phyloP scores from a whole-genome alignment of 1,140 invertebrate species.

The Lutraria rhynchaena region DNA sequence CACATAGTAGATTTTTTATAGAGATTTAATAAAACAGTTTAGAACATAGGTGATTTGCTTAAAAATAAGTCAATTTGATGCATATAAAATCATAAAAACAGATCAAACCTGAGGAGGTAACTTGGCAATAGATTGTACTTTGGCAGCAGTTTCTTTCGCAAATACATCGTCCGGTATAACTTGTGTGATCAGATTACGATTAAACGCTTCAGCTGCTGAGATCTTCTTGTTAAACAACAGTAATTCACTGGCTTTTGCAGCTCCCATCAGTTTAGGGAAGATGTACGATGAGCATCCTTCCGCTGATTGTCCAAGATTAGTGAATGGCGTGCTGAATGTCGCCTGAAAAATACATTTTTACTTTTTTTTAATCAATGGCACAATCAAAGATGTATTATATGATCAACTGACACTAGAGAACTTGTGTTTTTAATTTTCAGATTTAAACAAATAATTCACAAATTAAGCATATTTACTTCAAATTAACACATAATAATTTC shows the following conservation, averaged over 20 bases:
- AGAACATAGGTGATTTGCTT: too few species aligned
- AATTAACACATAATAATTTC: too few species aligned
- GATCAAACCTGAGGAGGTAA: constrained; percentile 76
- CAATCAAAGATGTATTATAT: too few species aligned
- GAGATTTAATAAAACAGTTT: too few species aligned
- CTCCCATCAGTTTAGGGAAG: constrained; percentile 92
- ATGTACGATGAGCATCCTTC: constrained; percentile 93
- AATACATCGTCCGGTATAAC: constrained; percentile 86
- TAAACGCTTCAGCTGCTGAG: constrained; percentile 88
- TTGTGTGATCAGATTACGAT: constrained; percentile 88
- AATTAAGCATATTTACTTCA: too few species aligned
- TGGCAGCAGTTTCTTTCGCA: constrained; percentile 83
- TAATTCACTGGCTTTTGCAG: constrained; percentile 90
- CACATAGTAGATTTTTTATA: too few species aligned
- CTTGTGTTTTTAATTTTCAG: too few species aligned
- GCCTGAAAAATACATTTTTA: constrained; percentile 86
- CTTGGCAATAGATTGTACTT: constrained; percentile 71
- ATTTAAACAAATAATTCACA: too few species aligned
- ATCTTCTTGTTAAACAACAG: constrained; percentile 91
- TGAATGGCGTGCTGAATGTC: constrained; percentile 93
- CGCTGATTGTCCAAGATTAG: constrained; percentile 89
- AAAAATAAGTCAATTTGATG: too few species aligned
- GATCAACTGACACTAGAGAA: too few species aligned
- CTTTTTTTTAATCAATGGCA: too few species aligned
- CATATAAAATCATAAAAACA: too few species aligned